Evolutionary conservation across 2,888 invertebrate species (phyloP).

Genomic region (Euspilapteryx auroguttella): DNA sequence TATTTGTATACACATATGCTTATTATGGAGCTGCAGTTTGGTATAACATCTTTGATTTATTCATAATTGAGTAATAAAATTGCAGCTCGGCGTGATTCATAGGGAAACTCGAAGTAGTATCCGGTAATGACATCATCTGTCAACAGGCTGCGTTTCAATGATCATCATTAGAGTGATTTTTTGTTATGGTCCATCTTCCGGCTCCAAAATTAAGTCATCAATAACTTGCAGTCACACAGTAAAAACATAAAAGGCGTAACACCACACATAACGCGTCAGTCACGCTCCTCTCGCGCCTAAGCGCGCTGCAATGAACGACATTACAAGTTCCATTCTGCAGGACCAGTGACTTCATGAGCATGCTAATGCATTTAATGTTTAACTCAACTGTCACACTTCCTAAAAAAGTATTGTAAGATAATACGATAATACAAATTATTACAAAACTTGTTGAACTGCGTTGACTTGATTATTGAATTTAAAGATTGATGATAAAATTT

Average conservation of each 20-base stretch:
- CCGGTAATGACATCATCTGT: slow-evolving; percentile 24
- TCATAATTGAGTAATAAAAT: too few relatives aligned
- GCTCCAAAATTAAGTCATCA: slow-evolving; percentile 50
- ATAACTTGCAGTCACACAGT: slow-evolving; percentile 34
- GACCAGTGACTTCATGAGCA: slow-evolving; percentile 17
- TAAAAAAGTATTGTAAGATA: not conserved
- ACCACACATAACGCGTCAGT: slow-evolving; percentile 33
- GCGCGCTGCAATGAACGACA: slow-evolving; percentile 22
- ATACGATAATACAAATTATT: not conserved
- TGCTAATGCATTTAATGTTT: slow-evolving; percentile 31
- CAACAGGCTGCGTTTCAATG: slow-evolving; percentile 21
- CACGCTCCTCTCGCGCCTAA: slow-evolving; percentile 32
- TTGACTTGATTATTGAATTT: too few relatives aligned
- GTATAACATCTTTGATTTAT: too few relatives aligned
- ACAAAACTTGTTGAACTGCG: too few relatives aligned
- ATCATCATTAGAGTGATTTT: too few relatives aligned
- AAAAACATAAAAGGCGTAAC: slow-evolving; percentile 41
- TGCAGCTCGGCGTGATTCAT: too few relatives aligned
- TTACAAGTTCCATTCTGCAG: too few relatives aligned
- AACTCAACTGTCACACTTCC: not conserved
- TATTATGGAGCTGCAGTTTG: too few relatives aligned
- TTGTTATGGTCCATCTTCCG: slow-evolving; percentile 27
- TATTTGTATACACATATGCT: too few relatives aligned
- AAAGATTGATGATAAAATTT: too few relatives aligned
- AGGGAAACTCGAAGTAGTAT: slow-evolving; percentile 7